Percentiles rank a stretch among this genome's conserved stretches.
Evolutionary conservation across 2,797 vertebrate genomes (phyloP).

Genomic region (Pseudochromis fuscus): DNA sequence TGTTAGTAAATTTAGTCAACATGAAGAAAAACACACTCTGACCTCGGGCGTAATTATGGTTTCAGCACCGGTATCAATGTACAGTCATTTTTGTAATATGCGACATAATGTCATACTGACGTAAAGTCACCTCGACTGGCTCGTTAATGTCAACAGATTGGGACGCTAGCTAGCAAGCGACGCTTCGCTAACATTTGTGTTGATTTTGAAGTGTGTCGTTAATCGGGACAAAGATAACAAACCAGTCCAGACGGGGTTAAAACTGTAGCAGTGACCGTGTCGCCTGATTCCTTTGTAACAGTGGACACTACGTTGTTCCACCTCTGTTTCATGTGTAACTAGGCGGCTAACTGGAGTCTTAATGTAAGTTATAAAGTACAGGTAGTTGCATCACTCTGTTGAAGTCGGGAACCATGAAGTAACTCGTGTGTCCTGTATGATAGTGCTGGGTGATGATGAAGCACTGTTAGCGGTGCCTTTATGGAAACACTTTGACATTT

Average conservation of each 20-base stretch:
- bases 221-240: background rate
- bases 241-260: no score
- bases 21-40: background rate
- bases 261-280: background rate
- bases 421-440: background rate
- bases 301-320: background rate
- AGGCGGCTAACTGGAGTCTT: background rate
- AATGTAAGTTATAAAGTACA: background rate
- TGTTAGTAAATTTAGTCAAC: background rate
- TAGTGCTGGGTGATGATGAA: background rate
- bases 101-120: background rate
- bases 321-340: constrained; percentile 5
- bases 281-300: background rate
- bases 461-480: background rate
- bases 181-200: background rate
- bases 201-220: background rate
- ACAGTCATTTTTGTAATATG: background rate
- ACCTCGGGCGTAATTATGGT: background rate
- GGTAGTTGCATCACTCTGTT: background rate
- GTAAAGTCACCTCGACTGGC: constrained; percentile 40
- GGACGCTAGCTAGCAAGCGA: constrained; percentile 42
- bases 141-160: constrained; percentile 35
- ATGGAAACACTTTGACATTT: background rate
- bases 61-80: background rate
- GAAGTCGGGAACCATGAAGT: background rate